Base-by-base conservation (phyloP, 2,797 vertebrate species). In the Peromyscus nudipes region DNA sequence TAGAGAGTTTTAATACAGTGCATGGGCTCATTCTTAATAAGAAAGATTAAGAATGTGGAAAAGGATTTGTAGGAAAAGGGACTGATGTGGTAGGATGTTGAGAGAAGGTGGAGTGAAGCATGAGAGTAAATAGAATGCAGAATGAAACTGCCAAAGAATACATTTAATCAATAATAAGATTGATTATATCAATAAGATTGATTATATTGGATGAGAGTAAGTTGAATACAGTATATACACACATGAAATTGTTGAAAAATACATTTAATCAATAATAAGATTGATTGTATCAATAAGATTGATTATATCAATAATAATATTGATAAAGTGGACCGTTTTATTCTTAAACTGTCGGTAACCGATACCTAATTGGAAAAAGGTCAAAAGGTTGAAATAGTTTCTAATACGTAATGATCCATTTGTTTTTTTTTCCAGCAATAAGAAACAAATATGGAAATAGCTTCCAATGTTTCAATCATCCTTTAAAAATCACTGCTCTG, bases 11-110 rank as follows among this genome's bases (percentile, higher is more conserved):
- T 86, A 93, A 64, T 23, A 31, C 5, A 60, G 27, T 73, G 81
- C n/a, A 31, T 37, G 37, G 3, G 16, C 19, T 69, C 76, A 46
- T 77, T 93, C 89, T 82, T 94, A 92, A 93, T 64, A 71, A 91
- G 3, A 88, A 29, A 93, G 64, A 49, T 65, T 0, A 82, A 55
- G 34, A 92, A 16, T 49, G 2, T 88, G n/a, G 34, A 80, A 69
- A 52, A 37, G 64, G 46, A 71, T 69, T 37, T 86, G 31, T 69
- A 52, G 46, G 34, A 55, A 37, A 1, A 34, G 11, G 19, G 12
- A 34, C 0, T 52, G 46, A 37, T 31, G 23, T 25, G 7, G 2
- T 86, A 69, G 21, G 7, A 69, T 19, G 14, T 6, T 12, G 16
- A 88, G 9, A 73, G 8, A 37, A 29, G 49, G 7, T 37, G 21